A percentile compares a stretch with the other conserved stretches of the same genome.
phyloP scores from a whole-genome alignment of 2,888 invertebrate genomes.

The Molorchus minor region DNA sequence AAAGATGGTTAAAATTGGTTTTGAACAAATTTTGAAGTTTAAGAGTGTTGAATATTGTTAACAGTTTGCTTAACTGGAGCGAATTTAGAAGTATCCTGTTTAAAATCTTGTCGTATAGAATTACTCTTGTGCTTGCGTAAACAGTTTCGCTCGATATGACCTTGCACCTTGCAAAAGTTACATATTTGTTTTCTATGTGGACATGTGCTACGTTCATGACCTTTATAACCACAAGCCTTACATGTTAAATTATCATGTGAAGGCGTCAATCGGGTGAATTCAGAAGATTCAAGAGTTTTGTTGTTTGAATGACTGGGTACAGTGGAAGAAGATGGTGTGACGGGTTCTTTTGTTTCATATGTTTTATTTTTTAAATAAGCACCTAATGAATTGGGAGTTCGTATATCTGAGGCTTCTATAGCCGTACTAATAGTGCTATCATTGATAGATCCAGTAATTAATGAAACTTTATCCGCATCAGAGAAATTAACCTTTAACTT shows the following conservation, averaged over 20 bases:
- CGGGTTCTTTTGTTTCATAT: not conserved
- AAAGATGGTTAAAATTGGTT: conserved; percentile 34
- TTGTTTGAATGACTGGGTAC: not conserved
- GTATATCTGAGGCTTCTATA: conserved; percentile 3
- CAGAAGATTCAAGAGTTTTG: not conserved
- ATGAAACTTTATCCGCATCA: not conserved
- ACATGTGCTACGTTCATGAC: not conserved
- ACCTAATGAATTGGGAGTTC: not conserved
- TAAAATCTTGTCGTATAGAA: not conserved
- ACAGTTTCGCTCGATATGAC: conserved; percentile 7
- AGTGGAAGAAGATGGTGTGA: not conserved
- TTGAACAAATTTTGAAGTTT: conserved; percentile 23
- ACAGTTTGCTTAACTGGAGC: not conserved
- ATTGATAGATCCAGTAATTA: not conserved
- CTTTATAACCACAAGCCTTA: not conserved
- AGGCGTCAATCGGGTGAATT: not conserved
- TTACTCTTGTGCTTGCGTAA: not conserved
- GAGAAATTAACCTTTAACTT: conserved; percentile 1
- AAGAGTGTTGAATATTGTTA: conserved; percentile 19
- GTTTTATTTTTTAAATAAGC: not conserved
- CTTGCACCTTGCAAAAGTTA: conserved; percentile 9
- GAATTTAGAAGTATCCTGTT: not conserved
- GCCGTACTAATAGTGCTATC: conserved; percentile 1
- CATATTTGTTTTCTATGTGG: not conserved
- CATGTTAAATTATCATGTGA: conserved; percentile 1